Evolutionary conservation across 2,888 invertebrate genomes (phyloP), one percentile per base, ranked within the genome.

Genomic region (Cryptus armator): DNA sequence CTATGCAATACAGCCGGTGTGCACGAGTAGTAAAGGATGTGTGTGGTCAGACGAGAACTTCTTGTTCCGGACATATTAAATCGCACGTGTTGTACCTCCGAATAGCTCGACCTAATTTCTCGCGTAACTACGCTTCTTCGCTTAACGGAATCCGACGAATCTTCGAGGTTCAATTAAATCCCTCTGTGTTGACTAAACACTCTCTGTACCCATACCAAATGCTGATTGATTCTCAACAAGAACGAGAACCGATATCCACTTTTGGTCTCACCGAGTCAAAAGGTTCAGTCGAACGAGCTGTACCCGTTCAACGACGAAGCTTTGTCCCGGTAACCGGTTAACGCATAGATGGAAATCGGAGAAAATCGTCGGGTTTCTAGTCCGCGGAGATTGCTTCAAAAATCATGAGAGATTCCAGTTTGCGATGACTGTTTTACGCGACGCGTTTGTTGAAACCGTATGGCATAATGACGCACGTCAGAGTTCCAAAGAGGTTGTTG

Each of bases 381-480:
- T 37, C 9, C n/a, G 12, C 46, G 44, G 14, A 37, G 66, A 82
- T 82, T 71, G 66, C 77, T 71, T 37, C 71, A 67, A 64, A 46
- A 32, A 46, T 70, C 43, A 14, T 19, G 44, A 46, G 59, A 9
- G 68, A 74, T 74, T 59, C 14, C 6, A 32, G 66, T n/a, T 51
- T 66, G 16, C 14, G 66, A n/a, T 71, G 37, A 56, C 46, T 56
- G 9, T 24, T 48, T 71, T 72, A 48, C 37, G 67, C n/a, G 37
- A 46, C 43, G 44, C 66, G 71, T 84, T 80, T 72, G 67, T 77
- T 48, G 43, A n/a, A 32, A 16, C 59, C 59, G 71, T 76, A 81
- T 67, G 71, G 71, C 71, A 80, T 67, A 77, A 80, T 76, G 67
- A 71, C 59, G 72, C 48, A n/a, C 53, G 43, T 48, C 37, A 79